phyloP scores from a whole-genome alignment of 2,888 invertebrate genomes.

The Melieria picta region DNA sequence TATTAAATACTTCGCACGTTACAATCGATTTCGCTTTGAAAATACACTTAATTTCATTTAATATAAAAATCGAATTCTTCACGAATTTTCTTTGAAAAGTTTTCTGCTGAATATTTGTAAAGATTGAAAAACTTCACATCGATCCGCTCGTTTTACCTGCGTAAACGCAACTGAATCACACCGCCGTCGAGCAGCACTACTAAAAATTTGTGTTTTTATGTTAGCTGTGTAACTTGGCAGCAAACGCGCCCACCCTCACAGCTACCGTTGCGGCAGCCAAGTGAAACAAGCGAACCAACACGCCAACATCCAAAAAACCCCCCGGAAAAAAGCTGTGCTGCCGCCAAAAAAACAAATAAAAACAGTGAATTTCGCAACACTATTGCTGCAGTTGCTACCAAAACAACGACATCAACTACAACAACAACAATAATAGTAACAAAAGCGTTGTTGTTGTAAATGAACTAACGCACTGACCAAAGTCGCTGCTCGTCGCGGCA shows the following conservation, averaged over 20 bases:
- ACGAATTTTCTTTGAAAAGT: too few relatives aligned
- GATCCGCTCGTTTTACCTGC: conserved; percentile 50
- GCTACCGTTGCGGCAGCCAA: conserved; percentile 50
- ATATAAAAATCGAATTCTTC: too few relatives aligned
- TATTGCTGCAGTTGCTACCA: neutral
- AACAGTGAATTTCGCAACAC: conserved; percentile 9
- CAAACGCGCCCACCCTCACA: conserved; percentile 11
- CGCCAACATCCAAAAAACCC: neutral
- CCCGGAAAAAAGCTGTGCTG: too few relatives aligned
- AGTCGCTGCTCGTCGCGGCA: too few relatives aligned
- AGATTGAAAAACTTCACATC: conserved; percentile 10
- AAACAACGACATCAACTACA: neutral
- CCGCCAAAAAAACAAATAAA: neutral
- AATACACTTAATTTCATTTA: too few relatives aligned
- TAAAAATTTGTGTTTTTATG: conserved; percentile 41
- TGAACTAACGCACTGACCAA: neutral
- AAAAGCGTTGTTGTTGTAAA: neutral
- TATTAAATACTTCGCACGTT: too few relatives aligned
- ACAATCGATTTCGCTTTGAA: too few relatives aligned
- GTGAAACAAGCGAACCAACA: conserved; percentile 45
- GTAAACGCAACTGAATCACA: conserved; percentile 53
- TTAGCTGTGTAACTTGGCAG: conserved; percentile 15
- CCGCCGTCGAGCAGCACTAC: conserved; percentile 48
- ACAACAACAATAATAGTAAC: neutral
- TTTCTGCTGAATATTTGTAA: too few relatives aligned